Conservation (phyloP, 2,797 vertebrate genomes). For the Pyrocephalus nanus region DNA sequence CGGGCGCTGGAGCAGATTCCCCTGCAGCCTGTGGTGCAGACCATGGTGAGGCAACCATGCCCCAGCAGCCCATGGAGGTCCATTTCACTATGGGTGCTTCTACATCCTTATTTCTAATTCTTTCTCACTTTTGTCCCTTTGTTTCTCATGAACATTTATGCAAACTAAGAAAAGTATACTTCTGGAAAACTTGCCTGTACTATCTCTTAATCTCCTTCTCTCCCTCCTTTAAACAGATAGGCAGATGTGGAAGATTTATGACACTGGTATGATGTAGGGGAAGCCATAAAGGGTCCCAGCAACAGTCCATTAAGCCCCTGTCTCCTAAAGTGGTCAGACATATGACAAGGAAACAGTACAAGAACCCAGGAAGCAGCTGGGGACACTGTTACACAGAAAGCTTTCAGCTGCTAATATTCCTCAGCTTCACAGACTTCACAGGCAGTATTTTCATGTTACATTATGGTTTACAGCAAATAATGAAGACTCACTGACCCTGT, state of each 20-base stretch:
- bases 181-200: not conserved
- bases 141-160: not conserved
- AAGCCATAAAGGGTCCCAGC: not conserved
- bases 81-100: not conserved
- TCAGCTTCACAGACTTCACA: not conserved
- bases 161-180: not conserved
- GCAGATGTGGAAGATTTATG: not conserved
- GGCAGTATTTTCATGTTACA: not conserved
- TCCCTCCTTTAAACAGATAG: not conserved
- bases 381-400: not conserved
- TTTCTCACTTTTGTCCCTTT: not conserved
- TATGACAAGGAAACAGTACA: not conserved
- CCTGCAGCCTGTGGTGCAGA: not conserved
- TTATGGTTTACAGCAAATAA: not conserved
- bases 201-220: not conserved
- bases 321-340: not conserved
- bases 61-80: no score
- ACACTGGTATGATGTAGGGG: not conserved
- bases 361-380: not conserved
- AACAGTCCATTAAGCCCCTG: not conserved
- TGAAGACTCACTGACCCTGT: not conserved
- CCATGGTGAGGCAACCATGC: not conserved
- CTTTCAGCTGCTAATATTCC: not conserved
- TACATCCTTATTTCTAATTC: not conserved
- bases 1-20: fast-evolving